Base-by-base conservation (phyloP, 64 coral and sea anemone species). In the Exaiptasia diaphana region DNA sequence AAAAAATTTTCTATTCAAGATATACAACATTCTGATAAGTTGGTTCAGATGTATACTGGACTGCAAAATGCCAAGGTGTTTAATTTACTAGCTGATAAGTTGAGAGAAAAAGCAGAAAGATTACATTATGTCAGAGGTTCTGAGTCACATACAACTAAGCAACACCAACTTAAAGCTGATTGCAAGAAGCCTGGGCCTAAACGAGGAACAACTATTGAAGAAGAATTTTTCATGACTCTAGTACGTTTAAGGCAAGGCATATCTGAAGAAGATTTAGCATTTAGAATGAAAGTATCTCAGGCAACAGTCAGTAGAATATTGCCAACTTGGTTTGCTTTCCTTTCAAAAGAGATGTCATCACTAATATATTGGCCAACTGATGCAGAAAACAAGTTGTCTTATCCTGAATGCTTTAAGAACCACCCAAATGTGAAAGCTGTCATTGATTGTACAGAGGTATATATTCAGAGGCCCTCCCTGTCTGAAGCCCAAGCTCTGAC, bases 241-340 rank as follows among this genome's bases (percentile, higher is more conserved):
- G 78, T 52, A 17, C 45, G 78, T 17, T 12, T 82, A 1, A 68
- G 78, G 20, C 61, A 82, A 64, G 59, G 61, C 13, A 37, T 82
- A 14, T 67, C 17, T 14, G 60, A 33, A 61, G 78, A 82, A 68
- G 61, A 82, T 29, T 61, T 82, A 12, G 78, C 78, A 82, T 82
- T 82, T 55, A 13, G 40, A 82, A 68, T 82, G 41, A 82, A 82
- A 67, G 62, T 49, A 55, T 82, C 78, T 20, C 40, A 67, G 48
- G 36, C 60, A 67, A 50, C 40, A 68, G 61, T 68, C 41, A 68
- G 37, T 18, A 68, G 78, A 82, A 82, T 82, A 29, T 38, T 82
- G 20, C 17, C 61, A 2, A 82, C 78, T 11, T 82, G 60, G 78
- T 45, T 82, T 20, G 13, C 61, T 4, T 82, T 82, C 37, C 41